Conservation (phyloP, 1,140 invertebrate species). For the Lanistes nyassanus region DNA sequence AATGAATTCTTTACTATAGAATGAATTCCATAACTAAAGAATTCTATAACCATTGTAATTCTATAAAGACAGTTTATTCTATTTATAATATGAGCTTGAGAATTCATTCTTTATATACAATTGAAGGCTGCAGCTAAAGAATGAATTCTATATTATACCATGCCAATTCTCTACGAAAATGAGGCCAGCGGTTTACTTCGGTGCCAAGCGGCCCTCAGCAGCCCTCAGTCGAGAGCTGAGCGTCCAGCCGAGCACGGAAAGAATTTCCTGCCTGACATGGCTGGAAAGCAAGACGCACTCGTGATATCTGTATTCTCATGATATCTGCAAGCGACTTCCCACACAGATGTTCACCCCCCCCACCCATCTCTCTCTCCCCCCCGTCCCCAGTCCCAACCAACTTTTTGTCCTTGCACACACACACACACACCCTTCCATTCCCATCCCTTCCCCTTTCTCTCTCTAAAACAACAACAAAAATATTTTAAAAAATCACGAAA, state of each 20-base stretch:
- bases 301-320: neutral
- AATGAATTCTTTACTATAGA: too few species aligned
- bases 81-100: too few species aligned
- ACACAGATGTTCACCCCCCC: neutral
- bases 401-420: neutral
- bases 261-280: neutral
- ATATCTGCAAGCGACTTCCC: neutral
- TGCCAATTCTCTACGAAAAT: too few species aligned
- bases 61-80: too few species aligned
- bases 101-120: too few species aligned
- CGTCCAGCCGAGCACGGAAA: neutral
- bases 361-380: neutral
- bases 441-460: neutral
- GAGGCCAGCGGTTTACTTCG: too few species aligned
- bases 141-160: too few species aligned
- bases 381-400: neutral
- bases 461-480: neutral
- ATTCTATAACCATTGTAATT: too few species aligned
- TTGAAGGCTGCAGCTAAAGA: too few species aligned
- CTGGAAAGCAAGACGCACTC: neutral
- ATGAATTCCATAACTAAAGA: too few species aligned
- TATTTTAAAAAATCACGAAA: neutral
- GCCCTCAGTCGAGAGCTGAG: too few species aligned
- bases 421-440: constrained; percentile 5
- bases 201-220: too few species aligned